phyloP scores from a whole-genome alignment of 2,888 invertebrate genomes.

The Callosobruchus maculatus region DNA sequence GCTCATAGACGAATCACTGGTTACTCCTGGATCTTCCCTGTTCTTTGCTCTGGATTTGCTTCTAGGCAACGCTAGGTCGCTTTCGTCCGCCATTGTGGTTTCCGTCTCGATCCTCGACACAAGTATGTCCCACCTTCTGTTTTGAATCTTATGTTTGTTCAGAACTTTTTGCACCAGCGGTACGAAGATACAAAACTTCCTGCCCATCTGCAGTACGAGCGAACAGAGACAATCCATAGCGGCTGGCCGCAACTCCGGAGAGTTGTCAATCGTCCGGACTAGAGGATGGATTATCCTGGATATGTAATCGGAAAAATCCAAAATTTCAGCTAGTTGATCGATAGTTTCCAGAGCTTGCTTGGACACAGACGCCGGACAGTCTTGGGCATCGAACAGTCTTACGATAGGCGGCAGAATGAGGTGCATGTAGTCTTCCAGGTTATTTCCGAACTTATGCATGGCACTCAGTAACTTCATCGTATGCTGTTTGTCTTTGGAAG shows the following conservation, averaged over 20 bases:
- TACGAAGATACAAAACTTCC: conserved; percentile 88
- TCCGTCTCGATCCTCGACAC: conserved; percentile 69
- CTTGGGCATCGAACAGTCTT: conserved; percentile 72
- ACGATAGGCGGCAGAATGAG: conserved; percentile 93
- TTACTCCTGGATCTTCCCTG: conserved; percentile 63
- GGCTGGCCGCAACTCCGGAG: conserved; percentile 69
- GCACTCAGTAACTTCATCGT: conserved; percentile 83
- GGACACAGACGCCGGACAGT: conserved; percentile 77
- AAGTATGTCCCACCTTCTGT: conserved; percentile 75
- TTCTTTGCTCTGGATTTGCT: conserved; percentile 49
- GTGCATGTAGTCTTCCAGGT: conserved; percentile 94
- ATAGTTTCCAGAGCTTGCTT: conserved; percentile 80
- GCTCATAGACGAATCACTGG: conserved; percentile 69
- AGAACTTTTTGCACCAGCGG: conserved; percentile 86
- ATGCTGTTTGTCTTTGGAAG: conserved; percentile 77
- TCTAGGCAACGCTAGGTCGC: conserved; percentile 63
- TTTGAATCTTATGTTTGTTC: conserved; percentile 73
- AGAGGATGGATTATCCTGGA: conserved; percentile 93
- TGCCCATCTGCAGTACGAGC: conserved; percentile 81
- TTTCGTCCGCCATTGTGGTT: conserved; percentile 72
- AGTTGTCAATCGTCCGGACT: conserved; percentile 80
- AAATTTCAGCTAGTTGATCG: conserved; percentile 80
- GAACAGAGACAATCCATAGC: conserved; percentile 92
- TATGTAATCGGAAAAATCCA: conserved; percentile 89
- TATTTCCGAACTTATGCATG: conserved; percentile 90